Evolutionary conservation across 1,140 invertebrate species (phyloP).

Genomic region (Pogonomyrmex barbatus): DNA sequence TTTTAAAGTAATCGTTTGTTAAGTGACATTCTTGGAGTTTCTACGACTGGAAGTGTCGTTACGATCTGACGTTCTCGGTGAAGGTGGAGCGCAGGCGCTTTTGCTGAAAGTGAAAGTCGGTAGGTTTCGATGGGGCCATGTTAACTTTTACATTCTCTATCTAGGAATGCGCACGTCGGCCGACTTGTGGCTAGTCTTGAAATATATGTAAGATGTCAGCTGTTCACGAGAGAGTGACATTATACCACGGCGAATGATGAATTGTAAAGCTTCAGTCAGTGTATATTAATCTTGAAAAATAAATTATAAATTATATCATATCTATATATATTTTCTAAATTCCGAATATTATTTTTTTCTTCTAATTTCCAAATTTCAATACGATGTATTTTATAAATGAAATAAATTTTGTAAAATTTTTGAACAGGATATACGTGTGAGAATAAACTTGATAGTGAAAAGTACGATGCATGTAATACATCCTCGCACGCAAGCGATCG

Average conservation of each 20-base stretch:
- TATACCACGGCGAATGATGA: not conserved
- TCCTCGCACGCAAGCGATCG: conserved; percentile 24
- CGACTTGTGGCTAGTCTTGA: conserved; percentile 11
- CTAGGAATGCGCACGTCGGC: conserved; percentile 59
- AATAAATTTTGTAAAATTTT: not conserved
- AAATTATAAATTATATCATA: not conserved
- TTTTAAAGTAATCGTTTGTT: not conserved
- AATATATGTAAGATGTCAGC: not conserved
- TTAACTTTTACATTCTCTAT: conserved; percentile 68
- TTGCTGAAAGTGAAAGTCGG: conserved; percentile 73
- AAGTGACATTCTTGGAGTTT: not conserved
- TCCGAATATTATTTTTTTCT: not conserved
- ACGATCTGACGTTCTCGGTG: conserved; percentile 20
- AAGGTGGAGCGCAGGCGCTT: conserved; percentile 59
- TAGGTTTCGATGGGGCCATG: conserved; percentile 66
- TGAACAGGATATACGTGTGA: not conserved
- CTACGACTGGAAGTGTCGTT: conserved; percentile 7
- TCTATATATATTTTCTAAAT: not conserved
- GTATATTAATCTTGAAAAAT: not conserved
- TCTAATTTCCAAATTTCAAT: not conserved
- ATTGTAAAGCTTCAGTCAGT: not conserved
- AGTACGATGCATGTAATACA: not conserved
- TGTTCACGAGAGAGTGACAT: not conserved
- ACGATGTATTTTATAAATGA: not conserved
- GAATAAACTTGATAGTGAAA: conserved; percentile 1